Evolutionary conservation across 2,797 vertebrate genomes (phyloP).

Genomic region (Clarias pachynema): DNA sequence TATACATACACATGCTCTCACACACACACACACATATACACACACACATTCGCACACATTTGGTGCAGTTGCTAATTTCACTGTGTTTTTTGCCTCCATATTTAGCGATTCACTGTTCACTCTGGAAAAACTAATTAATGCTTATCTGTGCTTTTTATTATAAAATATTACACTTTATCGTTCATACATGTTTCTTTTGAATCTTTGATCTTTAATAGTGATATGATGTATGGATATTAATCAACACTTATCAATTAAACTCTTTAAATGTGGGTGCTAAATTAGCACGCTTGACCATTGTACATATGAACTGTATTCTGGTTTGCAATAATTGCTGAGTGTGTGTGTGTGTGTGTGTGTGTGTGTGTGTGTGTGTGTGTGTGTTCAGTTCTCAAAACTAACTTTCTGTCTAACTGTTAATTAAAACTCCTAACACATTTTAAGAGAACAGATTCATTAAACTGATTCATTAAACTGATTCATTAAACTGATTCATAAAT

Average conservation of each 20-base stretch:
- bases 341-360: slow-evolving; percentile 24
- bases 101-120: slow-evolving; percentile 29
- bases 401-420: background rate
- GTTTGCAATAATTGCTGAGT: slow-evolving; percentile 33
- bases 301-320: slow-evolving; percentile 22
- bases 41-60: background rate
- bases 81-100: slow-evolving; percentile 34
- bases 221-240: slow-evolving; percentile 15
- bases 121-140: slow-evolving; percentile 30
- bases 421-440: background rate
- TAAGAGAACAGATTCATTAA: background rate
- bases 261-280: slow-evolving; percentile 16
- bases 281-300: slow-evolving; percentile 22
- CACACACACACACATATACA: slow-evolving; percentile 17
- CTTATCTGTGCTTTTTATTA: slow-evolving; percentile 22
- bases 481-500: background rate
- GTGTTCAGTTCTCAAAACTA: background rate
- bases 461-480: background rate
- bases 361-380: slow-evolving; percentile 7
- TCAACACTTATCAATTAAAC: slow-evolving; percentile 1
- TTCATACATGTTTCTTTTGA: background rate
- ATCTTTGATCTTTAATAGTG: slow-evolving; percentile 4
- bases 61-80: slow-evolving; percentile 24
- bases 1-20: slow-evolving; percentile 50
- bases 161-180: slow-evolving; percentile 8